phyloP scores from a whole-genome alignment of 2,888 invertebrate species.

The Cephus sareptanus region DNA sequence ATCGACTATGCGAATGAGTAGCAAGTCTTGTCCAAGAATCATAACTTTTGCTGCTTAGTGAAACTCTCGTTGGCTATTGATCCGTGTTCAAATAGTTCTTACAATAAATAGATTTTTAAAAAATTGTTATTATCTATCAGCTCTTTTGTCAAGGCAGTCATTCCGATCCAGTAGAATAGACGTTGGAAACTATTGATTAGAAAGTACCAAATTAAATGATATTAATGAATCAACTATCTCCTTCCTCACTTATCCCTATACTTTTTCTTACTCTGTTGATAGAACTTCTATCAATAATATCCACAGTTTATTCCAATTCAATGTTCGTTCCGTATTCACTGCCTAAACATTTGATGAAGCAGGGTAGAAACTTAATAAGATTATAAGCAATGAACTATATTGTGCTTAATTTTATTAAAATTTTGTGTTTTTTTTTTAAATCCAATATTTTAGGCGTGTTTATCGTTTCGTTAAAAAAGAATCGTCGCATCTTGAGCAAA shows the following conservation, averaged over 20 bases:
- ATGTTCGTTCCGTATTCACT: not conserved
- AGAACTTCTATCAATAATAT: not conserved
- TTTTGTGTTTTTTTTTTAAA: not conserved
- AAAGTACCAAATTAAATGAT: not conserved
- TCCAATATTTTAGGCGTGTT: not conserved
- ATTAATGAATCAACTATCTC: not conserved
- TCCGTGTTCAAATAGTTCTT: too few relatives aligned
- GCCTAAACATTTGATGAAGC: not conserved
- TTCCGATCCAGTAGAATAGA: too few relatives aligned
- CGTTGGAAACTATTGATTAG: too few relatives aligned
- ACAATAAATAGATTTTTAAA: too few relatives aligned
- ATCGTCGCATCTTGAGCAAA: not conserved
- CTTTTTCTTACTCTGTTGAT: not conserved
- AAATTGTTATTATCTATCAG: too few relatives aligned
- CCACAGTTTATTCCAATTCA: not conserved
- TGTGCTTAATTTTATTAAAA: too few relatives aligned
- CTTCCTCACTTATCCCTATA: not conserved
- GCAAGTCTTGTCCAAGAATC: too few relatives aligned
- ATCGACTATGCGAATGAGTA: too few relatives aligned
- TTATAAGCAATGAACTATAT: not conserved
- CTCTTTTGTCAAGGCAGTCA: too few relatives aligned
- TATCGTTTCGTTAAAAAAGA: too few relatives aligned
- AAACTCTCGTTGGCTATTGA: too few relatives aligned
- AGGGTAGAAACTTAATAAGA: not conserved
- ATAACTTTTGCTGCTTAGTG: too few relatives aligned